Percentiles rank a stretch among this genome's conserved stretches.
Conservation (phyloP, 1,140 invertebrate genomes). For the Helicoverpa zea region DNA sequence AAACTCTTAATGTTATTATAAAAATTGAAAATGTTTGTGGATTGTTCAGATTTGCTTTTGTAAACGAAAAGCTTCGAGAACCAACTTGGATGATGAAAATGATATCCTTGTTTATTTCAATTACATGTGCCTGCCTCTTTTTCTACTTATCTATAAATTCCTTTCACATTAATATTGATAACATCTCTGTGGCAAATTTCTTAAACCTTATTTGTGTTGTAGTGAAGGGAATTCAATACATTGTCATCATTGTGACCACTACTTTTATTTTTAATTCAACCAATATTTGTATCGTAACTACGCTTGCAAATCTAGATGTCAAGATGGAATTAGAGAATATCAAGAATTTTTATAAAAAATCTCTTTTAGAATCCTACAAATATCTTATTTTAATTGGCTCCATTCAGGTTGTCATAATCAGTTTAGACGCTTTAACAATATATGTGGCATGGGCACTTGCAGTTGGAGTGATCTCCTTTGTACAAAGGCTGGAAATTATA, state of each 20-base stretch:
- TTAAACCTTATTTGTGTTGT: too few relatives aligned
- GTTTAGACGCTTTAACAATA: neutral
- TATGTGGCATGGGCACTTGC: conserved; percentile 6
- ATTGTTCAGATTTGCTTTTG: too few relatives aligned
- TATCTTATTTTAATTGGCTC: neutral
- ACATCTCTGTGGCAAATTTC: too few relatives aligned
- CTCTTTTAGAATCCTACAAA: conserved; percentile 3
- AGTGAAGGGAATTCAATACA: neutral
- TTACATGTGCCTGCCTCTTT: too few relatives aligned
- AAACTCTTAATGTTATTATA: too few relatives aligned
- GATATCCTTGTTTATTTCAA: too few relatives aligned
- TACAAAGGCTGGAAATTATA: conserved; percentile 60
- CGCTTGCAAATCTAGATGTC: conserved; percentile 3
- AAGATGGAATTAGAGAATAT: neutral
- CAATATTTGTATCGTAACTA: conserved; percentile 16
- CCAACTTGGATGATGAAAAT: too few relatives aligned
- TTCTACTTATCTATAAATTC: too few relatives aligned
- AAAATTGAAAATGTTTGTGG: too few relatives aligned
- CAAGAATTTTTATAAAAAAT: neutral
- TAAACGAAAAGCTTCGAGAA: too few relatives aligned
- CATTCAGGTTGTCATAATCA: neutral
- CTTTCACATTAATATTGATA: too few relatives aligned
- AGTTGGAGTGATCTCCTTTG: neutral
- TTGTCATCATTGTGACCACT: neutral
- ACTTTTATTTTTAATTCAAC: conserved; percentile 1